Evolutionary conservation across 2,888 invertebrate genomes (phyloP), one percentile per base, ranked within the genome.

Genomic region (Eupsilia transversa): DNA sequence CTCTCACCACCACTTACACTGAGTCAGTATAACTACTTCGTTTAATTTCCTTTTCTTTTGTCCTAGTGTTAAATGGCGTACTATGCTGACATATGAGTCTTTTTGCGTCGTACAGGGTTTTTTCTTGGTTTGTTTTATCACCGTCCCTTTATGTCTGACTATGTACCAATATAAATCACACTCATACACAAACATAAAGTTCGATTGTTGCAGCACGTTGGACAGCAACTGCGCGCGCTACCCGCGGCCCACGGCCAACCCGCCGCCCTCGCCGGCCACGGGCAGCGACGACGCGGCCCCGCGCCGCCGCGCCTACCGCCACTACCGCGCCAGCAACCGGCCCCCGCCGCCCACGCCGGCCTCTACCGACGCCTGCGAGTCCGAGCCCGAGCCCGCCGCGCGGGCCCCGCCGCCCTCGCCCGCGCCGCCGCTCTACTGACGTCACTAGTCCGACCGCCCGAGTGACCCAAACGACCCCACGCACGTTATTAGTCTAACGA

Each of bases 311-410:
- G 97, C 98, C 3, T 98, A 98, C 93, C 96, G 98, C 41, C 98
- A 98, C 93, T 98, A 98, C 93, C 94, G 97, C 84, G 98, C 98
- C 80, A 98, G 97, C 94, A 98, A 98, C 92, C 98, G 98, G 0
- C 99, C 99, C 12, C 99, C 99, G 41, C 99, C 99, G 20, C 99
- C 99, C 35, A 99, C 99, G 0, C 99, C 99, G 91, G 98, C 98
- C 85, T 99, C 99, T 52, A 99, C 99, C 87, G 98, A 99, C 84
- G 99, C 99, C 89, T 98, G 99, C 92, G 98, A 98, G 93, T 98
- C 98, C 38, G 98, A 98, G 92, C 91, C 97, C 88, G 92, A 97
- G 98, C 84, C 98, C 97, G 77, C 98, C 97, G 77, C 98, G 97
- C 67, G 98, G 97, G 93, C 98, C 52, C 99, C 99, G 17, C 99